Percentiles rank a stretch among this genome's conserved stretches.
These are phyloP conservation scores for Heliconius congener DNA, from an alignment of 1,140 invertebrate species.

Conservation along the genomic window DNA sequence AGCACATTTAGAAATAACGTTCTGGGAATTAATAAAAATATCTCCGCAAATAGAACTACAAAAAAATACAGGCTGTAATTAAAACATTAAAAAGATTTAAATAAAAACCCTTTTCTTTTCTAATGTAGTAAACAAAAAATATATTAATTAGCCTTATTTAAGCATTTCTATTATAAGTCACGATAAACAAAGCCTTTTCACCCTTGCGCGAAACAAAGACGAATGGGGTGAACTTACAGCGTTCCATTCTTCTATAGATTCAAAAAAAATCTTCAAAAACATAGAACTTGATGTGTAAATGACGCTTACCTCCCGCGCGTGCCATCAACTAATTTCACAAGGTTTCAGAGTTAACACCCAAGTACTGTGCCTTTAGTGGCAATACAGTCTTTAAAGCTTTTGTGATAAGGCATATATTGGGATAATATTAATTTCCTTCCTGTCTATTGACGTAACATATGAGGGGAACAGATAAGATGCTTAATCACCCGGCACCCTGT, in stretches of 20 bases:
- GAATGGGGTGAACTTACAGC: conserved; percentile 12
- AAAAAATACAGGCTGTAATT: neutral
- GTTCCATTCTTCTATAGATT: conserved; percentile 26
- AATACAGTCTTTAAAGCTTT: neutral
- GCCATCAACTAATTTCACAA: conserved; percentile 39
- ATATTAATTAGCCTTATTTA: conserved; percentile 20
- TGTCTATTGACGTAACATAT: conserved; percentile 31
- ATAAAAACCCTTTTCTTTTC: neutral
- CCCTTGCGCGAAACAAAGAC: conserved; percentile 12
- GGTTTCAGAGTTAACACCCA: conserved; percentile 25
- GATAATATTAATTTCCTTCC: neutral
- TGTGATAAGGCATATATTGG: conserved; percentile 19
- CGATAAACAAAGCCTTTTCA: conserved; percentile 21
- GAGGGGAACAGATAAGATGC: conserved; percentile 31
- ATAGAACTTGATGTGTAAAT: conserved; percentile 35
- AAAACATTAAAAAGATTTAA: neutral
- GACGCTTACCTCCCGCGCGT: conserved; percentile 36
- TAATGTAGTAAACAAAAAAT: conserved; percentile 1
- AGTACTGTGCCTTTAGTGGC: neutral
- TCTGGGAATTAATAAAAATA: neutral
- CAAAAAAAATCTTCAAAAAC: conserved; percentile 37
- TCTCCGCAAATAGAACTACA: too few species aligned
- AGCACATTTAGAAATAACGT: neutral
- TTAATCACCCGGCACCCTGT: conserved; percentile 32
- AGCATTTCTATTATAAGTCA: neutral